phyloP scores from a whole-genome alignment of 2,797 vertebrate genomes.

The Scyliorhinus canicula region DNA sequence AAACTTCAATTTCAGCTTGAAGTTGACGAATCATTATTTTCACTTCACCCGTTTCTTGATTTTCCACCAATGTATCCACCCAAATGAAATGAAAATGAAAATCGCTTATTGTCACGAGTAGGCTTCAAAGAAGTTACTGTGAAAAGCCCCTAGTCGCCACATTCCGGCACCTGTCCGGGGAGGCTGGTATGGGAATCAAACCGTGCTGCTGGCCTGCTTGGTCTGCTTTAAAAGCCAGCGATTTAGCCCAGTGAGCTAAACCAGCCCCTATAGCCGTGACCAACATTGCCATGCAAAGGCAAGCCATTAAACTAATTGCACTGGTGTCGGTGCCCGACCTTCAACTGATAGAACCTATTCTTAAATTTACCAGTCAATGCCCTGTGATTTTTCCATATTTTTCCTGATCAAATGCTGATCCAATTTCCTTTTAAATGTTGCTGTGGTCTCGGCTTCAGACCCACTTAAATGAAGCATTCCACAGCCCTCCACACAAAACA shows the following conservation, averaged over 20 bases:
- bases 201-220: too few species aligned
- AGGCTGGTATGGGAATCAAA: too few species aligned
- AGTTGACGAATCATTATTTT: not conserved
- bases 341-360: not conserved
- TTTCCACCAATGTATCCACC: not conserved
- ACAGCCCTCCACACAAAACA: not conserved
- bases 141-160: too few species aligned
- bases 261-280: not conserved
- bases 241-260: too few species aligned
- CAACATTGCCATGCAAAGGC: not conserved
- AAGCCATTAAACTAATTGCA: not conserved
- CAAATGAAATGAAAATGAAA: too few species aligned
- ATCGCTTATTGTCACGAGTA: too few species aligned
- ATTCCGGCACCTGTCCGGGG: too few species aligned
- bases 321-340: not conserved
- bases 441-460: not conserved
- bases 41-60: not conserved
- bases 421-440: not conserved
- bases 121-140: too few species aligned
- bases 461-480: not conserved
- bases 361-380: not conserved
- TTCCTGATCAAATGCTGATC: not conserved
- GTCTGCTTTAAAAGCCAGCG: too few species aligned
- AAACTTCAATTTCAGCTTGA: not conserved
- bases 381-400: not conserved